These are phyloP conservation scores for Stenodera caucasica DNA, from an alignment of 2,888 invertebrate species.

Conservation along the genomic window DNA sequence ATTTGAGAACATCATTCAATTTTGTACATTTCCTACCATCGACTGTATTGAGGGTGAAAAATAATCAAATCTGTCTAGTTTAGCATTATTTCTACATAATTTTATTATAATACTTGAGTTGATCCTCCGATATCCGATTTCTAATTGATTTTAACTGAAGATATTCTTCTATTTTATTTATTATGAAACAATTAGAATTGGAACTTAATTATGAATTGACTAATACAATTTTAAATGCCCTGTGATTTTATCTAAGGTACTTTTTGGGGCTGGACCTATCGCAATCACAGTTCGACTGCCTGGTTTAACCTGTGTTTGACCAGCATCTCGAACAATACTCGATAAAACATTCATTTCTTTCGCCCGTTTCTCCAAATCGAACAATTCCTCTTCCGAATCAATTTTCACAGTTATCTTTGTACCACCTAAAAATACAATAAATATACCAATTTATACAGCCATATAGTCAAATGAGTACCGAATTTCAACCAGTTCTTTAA, in stretches of 20 bases:
- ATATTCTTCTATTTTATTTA: no score
- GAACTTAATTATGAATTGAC: no score
- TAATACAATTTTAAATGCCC: conserved; percentile 85
- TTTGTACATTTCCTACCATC: no score
- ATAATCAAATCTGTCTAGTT: no score
- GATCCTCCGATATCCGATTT: no score
- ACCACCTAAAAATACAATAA: conserved; percentile 60
- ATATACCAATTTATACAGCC: conserved; percentile 53
- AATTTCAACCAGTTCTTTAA: conserved; percentile 60
- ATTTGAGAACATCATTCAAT: no score
- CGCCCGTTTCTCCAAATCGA: conserved; percentile 70
- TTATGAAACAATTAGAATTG: no score
- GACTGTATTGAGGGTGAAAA: no score
- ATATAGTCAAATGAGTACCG: conserved; percentile 28
- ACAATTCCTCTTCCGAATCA: conserved; percentile 74
- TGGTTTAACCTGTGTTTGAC: conserved; percentile 87
- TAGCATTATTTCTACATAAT: no score
- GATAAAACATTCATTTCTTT: conserved; percentile 69
- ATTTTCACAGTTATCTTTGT: conserved; percentile 86
- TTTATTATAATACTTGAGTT: no score
- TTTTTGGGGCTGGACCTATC: conserved; percentile 85
- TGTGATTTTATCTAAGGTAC: conserved; percentile 77
- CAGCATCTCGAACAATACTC: conserved; percentile 84
- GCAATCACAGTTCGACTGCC: conserved; percentile 90
- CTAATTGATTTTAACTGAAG: no score